Evolutionary conservation across 2,888 invertebrate species (phyloP).

Genomic region (Caenorhabditis sp.): DNA sequence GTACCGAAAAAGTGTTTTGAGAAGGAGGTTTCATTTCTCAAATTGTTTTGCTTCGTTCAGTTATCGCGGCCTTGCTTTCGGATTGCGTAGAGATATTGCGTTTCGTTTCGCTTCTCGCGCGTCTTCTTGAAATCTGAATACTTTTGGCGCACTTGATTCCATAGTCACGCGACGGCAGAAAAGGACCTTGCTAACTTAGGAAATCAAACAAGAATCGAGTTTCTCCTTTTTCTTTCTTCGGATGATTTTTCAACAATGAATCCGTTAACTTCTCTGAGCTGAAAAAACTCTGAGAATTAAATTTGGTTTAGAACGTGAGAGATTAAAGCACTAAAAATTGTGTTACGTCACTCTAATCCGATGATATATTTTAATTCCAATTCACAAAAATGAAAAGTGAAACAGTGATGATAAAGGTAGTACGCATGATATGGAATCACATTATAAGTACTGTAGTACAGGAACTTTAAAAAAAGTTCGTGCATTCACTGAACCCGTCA

Average conservation of each 20-base stretch:
- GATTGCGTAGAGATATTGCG: constrained; percentile 29
- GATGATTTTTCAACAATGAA: not conserved
- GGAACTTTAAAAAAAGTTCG: not conserved
- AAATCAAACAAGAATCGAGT: constrained; percentile 52
- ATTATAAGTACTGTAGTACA: no score
- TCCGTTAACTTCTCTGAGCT: constrained; percentile 2
- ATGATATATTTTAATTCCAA: constrained; percentile 30
- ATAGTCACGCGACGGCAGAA: constrained; percentile 17
- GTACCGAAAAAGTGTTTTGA: not conserved
- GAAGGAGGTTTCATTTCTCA: constrained; percentile 1
- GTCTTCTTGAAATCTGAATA: constrained; percentile 57
- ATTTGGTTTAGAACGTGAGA: constrained; percentile 11
- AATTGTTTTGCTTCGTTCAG: constrained; percentile 33
- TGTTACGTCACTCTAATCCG: constrained; percentile 47
- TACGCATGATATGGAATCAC: no score
- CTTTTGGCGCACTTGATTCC: constrained; percentile 45
- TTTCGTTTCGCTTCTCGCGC: constrained; percentile 27
- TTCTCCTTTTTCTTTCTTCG: constrained; percentile 25
- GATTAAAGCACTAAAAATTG: no score
- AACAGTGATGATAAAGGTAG: no score
- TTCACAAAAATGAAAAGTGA: no score
- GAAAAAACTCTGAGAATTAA: constrained; percentile 14
- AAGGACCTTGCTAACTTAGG: constrained; percentile 28
- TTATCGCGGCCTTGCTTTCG: constrained; percentile 2
- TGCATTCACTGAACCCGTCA: not conserved